Conservation (phyloP, 2,113 vertebrate genomes). For the Eclectus roratus region DNA sequence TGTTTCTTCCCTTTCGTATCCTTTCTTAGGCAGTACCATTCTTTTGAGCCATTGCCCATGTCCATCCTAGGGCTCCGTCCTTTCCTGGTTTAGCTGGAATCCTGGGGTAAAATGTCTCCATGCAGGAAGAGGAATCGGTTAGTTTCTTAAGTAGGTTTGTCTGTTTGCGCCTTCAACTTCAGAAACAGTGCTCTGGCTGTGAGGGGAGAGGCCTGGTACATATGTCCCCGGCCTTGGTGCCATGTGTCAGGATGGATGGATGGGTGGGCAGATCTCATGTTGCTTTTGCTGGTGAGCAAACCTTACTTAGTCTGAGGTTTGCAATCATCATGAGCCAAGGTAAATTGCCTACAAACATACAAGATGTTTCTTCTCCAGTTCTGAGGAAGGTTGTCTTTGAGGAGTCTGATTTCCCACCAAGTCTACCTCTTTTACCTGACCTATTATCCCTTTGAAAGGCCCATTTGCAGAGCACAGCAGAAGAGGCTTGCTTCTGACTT, state of each 20-base stretch:
- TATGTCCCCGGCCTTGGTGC: not conserved
- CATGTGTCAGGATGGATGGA: not conserved
- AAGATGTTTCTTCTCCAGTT: constrained; percentile 23
- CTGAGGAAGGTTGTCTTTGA: not conserved
- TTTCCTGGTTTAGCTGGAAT: not conserved
- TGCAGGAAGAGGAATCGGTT: not conserved
- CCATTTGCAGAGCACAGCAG: not conserved
- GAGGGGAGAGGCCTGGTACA: not conserved
- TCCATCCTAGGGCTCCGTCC: not conserved
- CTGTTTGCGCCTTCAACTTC: not conserved
- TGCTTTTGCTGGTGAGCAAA: constrained; percentile 19
- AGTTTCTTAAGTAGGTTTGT: not conserved
- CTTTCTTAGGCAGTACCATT: not conserved
- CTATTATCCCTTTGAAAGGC: not conserved
- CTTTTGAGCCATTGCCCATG: not conserved
- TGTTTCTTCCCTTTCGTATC: not conserved
- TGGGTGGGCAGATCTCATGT: not conserved
- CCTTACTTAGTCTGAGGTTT: not conserved
- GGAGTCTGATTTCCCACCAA: not conserved
- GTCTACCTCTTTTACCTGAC: not conserved
- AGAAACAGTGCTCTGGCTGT: not conserved
- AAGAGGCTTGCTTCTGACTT: not conserved
- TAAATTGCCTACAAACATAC: not conserved
- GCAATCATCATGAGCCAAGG: not conserved
- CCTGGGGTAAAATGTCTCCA: not conserved